phyloP scores from a whole-genome alignment of 2,113 vertebrate genomes.

The Dascyllus trimaculatus region DNA sequence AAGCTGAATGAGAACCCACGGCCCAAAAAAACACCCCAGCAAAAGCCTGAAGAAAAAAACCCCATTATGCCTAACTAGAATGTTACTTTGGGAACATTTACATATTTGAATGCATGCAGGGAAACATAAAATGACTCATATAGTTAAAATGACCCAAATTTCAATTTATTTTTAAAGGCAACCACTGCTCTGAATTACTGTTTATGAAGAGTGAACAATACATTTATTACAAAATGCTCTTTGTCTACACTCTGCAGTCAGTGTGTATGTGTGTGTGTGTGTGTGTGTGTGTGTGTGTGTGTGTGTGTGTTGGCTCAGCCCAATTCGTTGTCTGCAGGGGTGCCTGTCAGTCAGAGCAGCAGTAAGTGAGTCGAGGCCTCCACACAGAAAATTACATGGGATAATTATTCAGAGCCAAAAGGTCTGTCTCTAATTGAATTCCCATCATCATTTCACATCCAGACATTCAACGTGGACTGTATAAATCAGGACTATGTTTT shows the following conservation, averaged over 20 bases:
- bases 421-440: constrained; percentile 71
- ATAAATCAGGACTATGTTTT: constrained; percentile 42
- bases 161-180: constrained; percentile 17
- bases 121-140: constrained; percentile 23
- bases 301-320: constrained; percentile 33
- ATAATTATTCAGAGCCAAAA: constrained; percentile 72
- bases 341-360: constrained; percentile 54
- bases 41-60: constrained; percentile 14
- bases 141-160: constrained; percentile 27
- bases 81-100: constrained; percentile 28
- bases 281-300: constrained; percentile 30
- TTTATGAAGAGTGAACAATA: constrained; percentile 32
- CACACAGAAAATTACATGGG: constrained; percentile 63
- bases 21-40: constrained; percentile 47
- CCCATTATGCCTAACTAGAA: neutral
- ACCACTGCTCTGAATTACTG: constrained; percentile 22
- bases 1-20: constrained; percentile 46
- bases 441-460: constrained; percentile 31
- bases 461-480: constrained; percentile 55
- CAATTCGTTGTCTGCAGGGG: constrained; percentile 44
- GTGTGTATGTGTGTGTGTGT: constrained; percentile 25
- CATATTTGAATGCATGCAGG: constrained; percentile 24
- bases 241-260: constrained; percentile 16
- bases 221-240: constrained; percentile 19
- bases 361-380: constrained; percentile 46